phyloP scores from a whole-genome alignment of 2,888 invertebrate genomes.

The Eristalinus sepulchralis region DNA sequence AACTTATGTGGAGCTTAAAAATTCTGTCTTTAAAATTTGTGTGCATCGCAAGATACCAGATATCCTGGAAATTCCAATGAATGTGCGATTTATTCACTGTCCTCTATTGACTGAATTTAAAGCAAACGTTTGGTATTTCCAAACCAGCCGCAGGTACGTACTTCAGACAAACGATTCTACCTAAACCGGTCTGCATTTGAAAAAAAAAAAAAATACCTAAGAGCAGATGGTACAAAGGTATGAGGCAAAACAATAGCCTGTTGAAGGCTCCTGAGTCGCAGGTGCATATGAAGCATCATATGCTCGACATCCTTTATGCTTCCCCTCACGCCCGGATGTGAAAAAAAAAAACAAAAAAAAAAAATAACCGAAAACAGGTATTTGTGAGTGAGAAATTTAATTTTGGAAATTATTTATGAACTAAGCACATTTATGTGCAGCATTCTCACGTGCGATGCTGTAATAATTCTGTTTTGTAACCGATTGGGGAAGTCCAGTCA shows the following conservation, averaged over 20 bases:
- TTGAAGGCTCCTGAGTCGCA: conserved; percentile 40
- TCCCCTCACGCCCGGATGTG: conserved; percentile 58
- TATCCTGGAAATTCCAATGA: too few relatives aligned
- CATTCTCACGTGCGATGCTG: neutral
- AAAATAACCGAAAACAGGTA: neutral
- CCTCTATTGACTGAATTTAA: neutral
- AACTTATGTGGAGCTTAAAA: too few relatives aligned
- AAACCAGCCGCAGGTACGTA: neutral
- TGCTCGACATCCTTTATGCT: conserved; percentile 20
- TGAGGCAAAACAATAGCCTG: conserved; percentile 2
- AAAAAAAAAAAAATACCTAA: neutral
- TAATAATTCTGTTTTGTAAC: neutral
- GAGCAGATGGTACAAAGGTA: conserved; percentile 1
- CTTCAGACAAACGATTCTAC: neutral
- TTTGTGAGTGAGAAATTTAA: neutral
- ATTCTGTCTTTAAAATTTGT: too few relatives aligned
- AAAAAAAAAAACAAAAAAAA: neutral
- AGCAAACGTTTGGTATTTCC: neutral
- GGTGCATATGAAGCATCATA: conserved; percentile 56
- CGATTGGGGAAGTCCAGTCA: neutral
- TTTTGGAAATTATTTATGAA: neutral
- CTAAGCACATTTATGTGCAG: neutral
- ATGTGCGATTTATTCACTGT: too few relatives aligned
- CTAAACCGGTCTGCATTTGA: neutral
- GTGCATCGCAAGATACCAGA: too few relatives aligned